Percentiles rank a stretch among this genome's conserved stretches.
phyloP scores from a whole-genome alignment of 2,797 vertebrate genomes.

The Euthynnus affinis region DNA sequence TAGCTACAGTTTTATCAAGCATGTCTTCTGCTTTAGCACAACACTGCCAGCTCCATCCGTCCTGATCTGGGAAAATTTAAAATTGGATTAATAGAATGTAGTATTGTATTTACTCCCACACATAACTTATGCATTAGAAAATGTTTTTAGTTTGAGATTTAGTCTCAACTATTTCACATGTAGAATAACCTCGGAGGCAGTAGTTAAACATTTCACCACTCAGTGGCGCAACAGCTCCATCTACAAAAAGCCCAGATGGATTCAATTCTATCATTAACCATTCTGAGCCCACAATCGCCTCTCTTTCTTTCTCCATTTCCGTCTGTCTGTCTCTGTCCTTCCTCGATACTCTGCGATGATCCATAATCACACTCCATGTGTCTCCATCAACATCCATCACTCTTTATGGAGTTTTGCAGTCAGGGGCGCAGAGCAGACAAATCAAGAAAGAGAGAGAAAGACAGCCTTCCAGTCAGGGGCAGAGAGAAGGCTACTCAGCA shows the following conservation, averaged over 20 bases:
- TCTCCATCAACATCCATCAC: conserved; percentile 82
- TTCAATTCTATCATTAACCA: conserved; percentile 40
- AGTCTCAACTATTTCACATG: background rate
- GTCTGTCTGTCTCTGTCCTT: conserved; percentile 62
- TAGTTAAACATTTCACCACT: conserved; percentile 63
- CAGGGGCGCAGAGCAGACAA: conserved; percentile 60
- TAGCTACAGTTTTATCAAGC: no score
- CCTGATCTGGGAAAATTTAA: no score
- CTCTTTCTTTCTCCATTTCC: conserved; percentile 39
- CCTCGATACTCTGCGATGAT: conserved; percentile 70
- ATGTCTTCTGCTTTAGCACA: background rate
- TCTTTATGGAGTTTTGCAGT: conserved; percentile 78
- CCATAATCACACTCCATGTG: conserved; percentile 78
- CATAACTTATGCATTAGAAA: background rate
- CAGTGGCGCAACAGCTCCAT: conserved; percentile 71
- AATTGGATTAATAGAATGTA: background rate
- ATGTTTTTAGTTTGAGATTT: background rate
- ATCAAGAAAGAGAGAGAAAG: conserved; percentile 50
- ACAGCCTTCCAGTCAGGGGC: conserved; percentile 73
- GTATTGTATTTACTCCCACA: background rate
- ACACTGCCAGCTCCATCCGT: background rate
- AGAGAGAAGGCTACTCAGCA: conserved; percentile 74
- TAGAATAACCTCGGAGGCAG: background rate
- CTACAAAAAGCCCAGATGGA: conserved; percentile 5
- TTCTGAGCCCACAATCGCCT: conserved; percentile 36